Evolutionary conservation across 2,888 invertebrate genomes (phyloP).

Genomic region (Polydrusus tereticollis): DNA sequence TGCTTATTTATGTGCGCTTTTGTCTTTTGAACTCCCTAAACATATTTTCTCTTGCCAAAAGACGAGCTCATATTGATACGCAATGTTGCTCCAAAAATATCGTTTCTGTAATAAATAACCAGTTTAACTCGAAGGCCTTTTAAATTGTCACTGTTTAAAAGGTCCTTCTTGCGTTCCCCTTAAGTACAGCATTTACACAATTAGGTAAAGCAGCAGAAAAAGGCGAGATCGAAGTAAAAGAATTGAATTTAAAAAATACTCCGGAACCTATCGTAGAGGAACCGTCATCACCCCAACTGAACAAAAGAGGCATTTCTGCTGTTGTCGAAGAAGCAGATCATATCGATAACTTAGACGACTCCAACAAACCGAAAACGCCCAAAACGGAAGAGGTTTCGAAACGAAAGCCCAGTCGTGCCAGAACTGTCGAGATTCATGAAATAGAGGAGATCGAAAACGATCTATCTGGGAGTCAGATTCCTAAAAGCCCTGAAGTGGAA

Average conservation of each 20-base stretch:
- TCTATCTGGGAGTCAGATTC: slow-evolving; percentile 26
- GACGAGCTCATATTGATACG: background rate
- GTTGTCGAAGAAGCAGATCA: slow-evolving; percentile 55
- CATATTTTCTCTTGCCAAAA: background rate
- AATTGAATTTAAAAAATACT: slow-evolving; percentile 46
- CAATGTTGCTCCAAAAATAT: background rate
- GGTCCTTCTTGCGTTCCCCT: background rate
- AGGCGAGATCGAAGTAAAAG: slow-evolving; percentile 55
- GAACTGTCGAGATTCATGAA: slow-evolving; percentile 59
- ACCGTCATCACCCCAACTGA: slow-evolving; percentile 54
- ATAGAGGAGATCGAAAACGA: slow-evolving; percentile 57
- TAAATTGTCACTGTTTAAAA: background rate
- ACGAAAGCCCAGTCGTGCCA: slow-evolving; percentile 54
- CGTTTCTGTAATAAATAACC: background rate
- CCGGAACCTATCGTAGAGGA: slow-evolving; percentile 59
- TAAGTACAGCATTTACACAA: slow-evolving; percentile 46
- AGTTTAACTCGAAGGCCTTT: background rate
- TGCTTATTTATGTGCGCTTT: slow-evolving; percentile 37
- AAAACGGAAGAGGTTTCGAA: slow-evolving; percentile 50
- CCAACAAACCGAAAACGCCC: slow-evolving; percentile 44
- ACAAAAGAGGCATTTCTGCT: slow-evolving; percentile 49
- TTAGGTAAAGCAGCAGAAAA: slow-evolving; percentile 55
- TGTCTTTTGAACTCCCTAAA: slow-evolving; percentile 17
- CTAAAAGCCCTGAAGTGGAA: slow-evolving; percentile 31
- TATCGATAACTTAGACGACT: slow-evolving; percentile 50